These are phyloP conservation scores for Diarsia mendica DNA, from an alignment of 2,888 invertebrate genomes.

Conservation along the genomic window DNA sequence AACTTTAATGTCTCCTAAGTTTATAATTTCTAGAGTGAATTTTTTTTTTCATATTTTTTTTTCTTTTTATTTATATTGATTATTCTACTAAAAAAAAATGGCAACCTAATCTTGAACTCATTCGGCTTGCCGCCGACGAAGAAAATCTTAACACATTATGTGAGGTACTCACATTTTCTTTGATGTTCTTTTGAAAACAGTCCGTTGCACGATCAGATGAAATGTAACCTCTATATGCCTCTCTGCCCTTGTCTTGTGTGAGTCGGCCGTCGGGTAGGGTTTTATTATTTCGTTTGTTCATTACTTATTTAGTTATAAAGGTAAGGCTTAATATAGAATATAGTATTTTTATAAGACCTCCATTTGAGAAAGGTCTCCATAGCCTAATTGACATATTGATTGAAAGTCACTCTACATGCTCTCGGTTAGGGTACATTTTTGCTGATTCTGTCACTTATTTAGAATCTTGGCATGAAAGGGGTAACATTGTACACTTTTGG, in stretches of 20 bases:
- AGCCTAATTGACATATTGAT: conserved; percentile 44
- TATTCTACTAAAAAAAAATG: not conserved
- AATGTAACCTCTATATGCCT: conserved; percentile 28
- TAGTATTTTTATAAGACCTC: conserved; percentile 39
- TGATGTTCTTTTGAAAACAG: conserved; percentile 43
- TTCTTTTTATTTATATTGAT: not conserved
- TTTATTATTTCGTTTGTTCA: conserved; percentile 46
- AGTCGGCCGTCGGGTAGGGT: conserved; percentile 43
- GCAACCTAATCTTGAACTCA: not conserved
- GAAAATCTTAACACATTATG: conserved; percentile 3
- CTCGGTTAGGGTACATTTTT: not conserved
- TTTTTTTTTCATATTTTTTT: not conserved
- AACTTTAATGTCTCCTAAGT: not conserved
- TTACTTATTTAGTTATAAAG: conserved; percentile 30
- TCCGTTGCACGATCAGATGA: conserved; percentile 18
- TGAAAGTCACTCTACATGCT: conserved; percentile 6
- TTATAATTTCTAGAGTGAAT: not conserved
- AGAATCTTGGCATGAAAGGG: not conserved
- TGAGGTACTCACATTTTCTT: conserved; percentile 18
- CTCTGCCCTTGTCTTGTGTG: conserved; percentile 44
- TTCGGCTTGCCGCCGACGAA: not conserved
- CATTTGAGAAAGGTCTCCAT: conserved; percentile 20
- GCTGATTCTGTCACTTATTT: not conserved
- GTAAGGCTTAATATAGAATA: conserved; percentile 16
- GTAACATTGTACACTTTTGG: not conserved